A percentile compares a stretch with the other conserved stretches of the same genome.
Evolutionary conservation across 2,797 vertebrate species (phyloP).

Genomic region (Mionectes olivaceus): DNA sequence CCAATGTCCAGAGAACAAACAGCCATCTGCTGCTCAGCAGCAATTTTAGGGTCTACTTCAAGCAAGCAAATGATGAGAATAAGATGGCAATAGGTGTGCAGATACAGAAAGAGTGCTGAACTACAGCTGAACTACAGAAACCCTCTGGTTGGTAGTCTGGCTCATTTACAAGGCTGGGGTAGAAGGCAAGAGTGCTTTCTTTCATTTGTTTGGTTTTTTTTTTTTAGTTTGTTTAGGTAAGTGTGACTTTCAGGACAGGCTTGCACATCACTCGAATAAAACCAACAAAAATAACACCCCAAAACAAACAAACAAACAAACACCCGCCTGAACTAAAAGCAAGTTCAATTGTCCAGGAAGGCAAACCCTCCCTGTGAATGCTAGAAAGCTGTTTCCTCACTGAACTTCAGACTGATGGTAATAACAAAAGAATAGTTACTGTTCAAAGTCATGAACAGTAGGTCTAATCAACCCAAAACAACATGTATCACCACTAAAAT

Average conservation of each 20-base stretch:
- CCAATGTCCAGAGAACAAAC: constrained; percentile 24
- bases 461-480: neutral
- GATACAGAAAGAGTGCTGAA: neutral
- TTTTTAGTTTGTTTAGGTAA: neutral
- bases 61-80: neutral
- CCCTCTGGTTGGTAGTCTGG: neutral
- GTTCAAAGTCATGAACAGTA: neutral
- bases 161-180: neutral
- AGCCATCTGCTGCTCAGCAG: neutral
- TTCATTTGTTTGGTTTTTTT: neutral
- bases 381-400: neutral
- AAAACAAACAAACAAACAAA: neutral
- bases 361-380: neutral
- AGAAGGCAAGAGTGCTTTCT: neutral
- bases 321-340: rapidly evolving
- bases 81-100: neutral
- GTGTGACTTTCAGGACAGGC: neutral
- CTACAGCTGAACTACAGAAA: neutral
- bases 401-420: neutral
- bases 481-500: neutral
- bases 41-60: constrained; percentile 27
- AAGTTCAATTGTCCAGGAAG: neutral
- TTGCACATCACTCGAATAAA: rapidly evolving
- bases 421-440: neutral
- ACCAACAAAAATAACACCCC: neutral